Evolutionary conservation across 2,888 invertebrate genomes (phyloP).

Genomic region (Acrobasis consociella): DNA sequence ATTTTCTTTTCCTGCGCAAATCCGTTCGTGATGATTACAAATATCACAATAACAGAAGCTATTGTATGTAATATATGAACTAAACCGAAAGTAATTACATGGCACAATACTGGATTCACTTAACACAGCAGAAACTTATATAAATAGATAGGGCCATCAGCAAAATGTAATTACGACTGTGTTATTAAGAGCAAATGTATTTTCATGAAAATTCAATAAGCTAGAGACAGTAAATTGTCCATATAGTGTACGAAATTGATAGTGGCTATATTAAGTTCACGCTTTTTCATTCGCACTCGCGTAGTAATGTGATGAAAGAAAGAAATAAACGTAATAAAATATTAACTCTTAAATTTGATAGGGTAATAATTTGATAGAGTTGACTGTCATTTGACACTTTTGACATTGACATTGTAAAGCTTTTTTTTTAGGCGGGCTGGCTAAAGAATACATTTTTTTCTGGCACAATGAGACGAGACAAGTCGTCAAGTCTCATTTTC

Average conservation of each 20-base stretch:
- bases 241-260: not conserved
- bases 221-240: not conserved
- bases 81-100: not conserved
- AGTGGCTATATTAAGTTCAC: not conserved
- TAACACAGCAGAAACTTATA: not conserved
- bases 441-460: too few species aligned
- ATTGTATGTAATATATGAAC: too few species aligned
- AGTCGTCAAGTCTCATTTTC: too few species aligned
- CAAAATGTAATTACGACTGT: constrained; percentile 11
- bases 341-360: not conserved
- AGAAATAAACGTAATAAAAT: not conserved
- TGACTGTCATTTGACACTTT: not conserved
- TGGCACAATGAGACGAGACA: too few species aligned
- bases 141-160: constrained; percentile 7
- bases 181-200: not conserved
- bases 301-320: not conserved
- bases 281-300: not conserved
- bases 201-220: constrained; percentile 11
- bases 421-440: too few species aligned
- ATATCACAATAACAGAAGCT: too few species aligned
- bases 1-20: constrained; percentile 37
- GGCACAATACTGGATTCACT: constrained; percentile 9
- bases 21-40: constrained; percentile 22
- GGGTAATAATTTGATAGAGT: not conserved
- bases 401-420: too few species aligned